A percentile compares a stretch with the other conserved stretches of the same genome.
Evolutionary conservation across 2,888 invertebrate genomes (phyloP).

Genomic region (Drosophila robusta): DNA sequence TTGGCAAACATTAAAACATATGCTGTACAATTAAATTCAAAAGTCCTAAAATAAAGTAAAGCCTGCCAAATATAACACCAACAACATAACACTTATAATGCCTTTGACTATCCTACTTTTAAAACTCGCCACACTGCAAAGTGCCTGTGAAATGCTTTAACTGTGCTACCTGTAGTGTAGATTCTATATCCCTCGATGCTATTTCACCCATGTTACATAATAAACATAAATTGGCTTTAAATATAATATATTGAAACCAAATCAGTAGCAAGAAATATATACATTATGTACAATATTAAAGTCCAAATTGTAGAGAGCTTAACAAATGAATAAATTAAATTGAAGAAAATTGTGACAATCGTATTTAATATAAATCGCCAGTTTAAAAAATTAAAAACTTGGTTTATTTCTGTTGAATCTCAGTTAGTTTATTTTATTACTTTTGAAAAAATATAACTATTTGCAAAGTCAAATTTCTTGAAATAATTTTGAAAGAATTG

Average conservation of each 20-base stretch:
- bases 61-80: slow-evolving; percentile 4
- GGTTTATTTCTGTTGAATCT: background rate
- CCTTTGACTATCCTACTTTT: slow-evolving; percentile 20
- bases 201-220: slow-evolving; percentile 19
- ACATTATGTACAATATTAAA: slow-evolving; percentile 42
- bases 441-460: slow-evolving; percentile 57
- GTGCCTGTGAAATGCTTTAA: slow-evolving; percentile 59
- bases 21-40: slow-evolving; percentile 3
- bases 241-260: slow-evolving; percentile 26
- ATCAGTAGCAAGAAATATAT: slow-evolving; percentile 33
- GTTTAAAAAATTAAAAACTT: background rate
- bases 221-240: slow-evolving; percentile 21
- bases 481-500: slow-evolving; percentile 11
- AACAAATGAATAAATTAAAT: slow-evolving; percentile 40
- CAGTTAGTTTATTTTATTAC: slow-evolving; percentile 22
- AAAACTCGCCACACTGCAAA: slow-evolving; percentile 52
- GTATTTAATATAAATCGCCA: background rate
- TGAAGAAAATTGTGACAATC: slow-evolving; percentile 5
- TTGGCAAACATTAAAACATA: slow-evolving; percentile 1
- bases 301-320: slow-evolving; percentile 68
- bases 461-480: slow-evolving; percentile 11
- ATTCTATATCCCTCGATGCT: slow-evolving; percentile 8
- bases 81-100: background rate
- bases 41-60: slow-evolving; percentile 4
- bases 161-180: slow-evolving; percentile 8